Evolutionary conservation across 1,140 invertebrate genomes (phyloP).

Genomic region (Acromyrmex heyeri): DNA sequence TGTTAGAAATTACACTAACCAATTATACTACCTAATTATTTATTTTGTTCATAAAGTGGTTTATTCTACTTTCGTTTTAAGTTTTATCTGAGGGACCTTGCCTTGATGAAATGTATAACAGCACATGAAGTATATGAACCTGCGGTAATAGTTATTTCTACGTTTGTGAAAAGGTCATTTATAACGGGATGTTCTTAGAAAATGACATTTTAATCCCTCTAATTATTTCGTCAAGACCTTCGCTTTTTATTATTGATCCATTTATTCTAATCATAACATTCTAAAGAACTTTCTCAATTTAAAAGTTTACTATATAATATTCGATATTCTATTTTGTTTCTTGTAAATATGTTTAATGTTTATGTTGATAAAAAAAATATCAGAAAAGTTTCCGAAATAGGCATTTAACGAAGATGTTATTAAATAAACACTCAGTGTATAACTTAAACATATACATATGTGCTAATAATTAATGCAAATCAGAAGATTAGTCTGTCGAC

Average conservation of each 20-base stretch:
- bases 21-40: background rate
- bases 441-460: background rate
- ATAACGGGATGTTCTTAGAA: background rate
- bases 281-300: background rate
- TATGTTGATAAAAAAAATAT: background rate
- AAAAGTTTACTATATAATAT: background rate
- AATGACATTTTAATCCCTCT: constrained; percentile 60
- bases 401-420: background rate
- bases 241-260: constrained; percentile 16
- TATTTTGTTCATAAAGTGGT: background rate
- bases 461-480: constrained; percentile 52
- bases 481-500: background rate
- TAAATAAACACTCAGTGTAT: constrained; percentile 4
- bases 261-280: background rate
- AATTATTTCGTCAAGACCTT: background rate
- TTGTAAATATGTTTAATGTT: background rate
- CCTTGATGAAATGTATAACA: background rate
- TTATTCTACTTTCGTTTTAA: background rate
- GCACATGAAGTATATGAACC: background rate
- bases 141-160: constrained; percentile 30
- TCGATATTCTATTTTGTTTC: background rate
- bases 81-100: background rate
- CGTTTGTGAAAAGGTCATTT: constrained; percentile 66
- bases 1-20: background rate
- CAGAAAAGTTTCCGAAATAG: background rate